Percentiles rank a stretch among this genome's conserved stretches.
These are phyloP conservation scores for Heliconius hortense DNA, from an alignment of 2,888 invertebrate species.

Conservation along the genomic window DNA sequence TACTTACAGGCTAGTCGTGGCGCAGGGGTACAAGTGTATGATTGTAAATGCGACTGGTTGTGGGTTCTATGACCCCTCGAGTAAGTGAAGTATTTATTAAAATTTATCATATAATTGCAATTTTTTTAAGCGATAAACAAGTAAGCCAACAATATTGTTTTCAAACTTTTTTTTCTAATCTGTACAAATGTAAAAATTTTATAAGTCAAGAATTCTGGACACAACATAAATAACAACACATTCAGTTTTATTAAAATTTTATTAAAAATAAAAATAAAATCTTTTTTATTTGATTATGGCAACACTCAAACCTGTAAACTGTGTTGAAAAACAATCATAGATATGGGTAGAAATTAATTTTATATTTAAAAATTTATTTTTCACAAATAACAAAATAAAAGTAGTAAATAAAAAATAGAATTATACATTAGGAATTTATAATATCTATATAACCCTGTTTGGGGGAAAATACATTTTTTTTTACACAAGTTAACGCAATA, in stretches of 20 bases:
- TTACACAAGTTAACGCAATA: background rate
- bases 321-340: conserved; percentile 14
- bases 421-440: conserved; percentile 51
- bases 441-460: conserved; percentile 67
- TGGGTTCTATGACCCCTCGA: too few relatives aligned
- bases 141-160: too few relatives aligned
- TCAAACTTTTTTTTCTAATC: too few relatives aligned
- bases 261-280: conserved; percentile 13
- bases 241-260: conserved; percentile 13
- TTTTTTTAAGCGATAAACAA: too few relatives aligned
- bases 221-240: background rate
- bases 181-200: background rate
- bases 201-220: background rate
- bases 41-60: too few relatives aligned
- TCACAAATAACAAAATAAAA: conserved; percentile 16
- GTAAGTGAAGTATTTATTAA: too few relatives aligned
- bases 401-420: conserved; percentile 46
- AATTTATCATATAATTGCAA: too few relatives aligned
- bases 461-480: conserved; percentile 57
- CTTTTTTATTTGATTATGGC: conserved; percentile 16
- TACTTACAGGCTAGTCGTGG: too few relatives aligned
- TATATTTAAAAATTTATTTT: conserved; percentile 18
- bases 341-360: background rate
- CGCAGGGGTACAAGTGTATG: too few relatives aligned
- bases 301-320: conserved; percentile 17